Base-by-base conservation (phyloP, 2,113 vertebrate genomes). In the Cisticola juncidis region DNA sequence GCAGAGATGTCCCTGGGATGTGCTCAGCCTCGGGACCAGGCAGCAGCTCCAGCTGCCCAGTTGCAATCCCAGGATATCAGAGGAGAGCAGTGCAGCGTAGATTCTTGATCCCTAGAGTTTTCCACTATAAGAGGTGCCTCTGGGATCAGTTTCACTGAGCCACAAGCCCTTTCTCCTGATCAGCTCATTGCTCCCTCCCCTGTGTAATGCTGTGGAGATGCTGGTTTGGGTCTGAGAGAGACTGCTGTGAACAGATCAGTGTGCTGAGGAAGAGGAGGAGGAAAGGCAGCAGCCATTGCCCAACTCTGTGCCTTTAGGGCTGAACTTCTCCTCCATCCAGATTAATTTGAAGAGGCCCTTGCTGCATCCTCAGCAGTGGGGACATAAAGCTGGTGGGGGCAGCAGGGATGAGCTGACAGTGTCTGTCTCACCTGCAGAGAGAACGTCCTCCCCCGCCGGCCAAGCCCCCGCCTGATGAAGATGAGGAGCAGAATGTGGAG, bases 391-490 rank as follows among this genome's bases (percentile, higher is more conserved):
- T 65, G 90, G 56, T 35, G 78, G 65, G 23, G 38, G 54, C 48
- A 54, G 50, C 26, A 80, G 62, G 68, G 79, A 13, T 1, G 6
- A 60, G 65, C 21, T 97, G 86, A 97, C 11, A 3, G 17, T 45
- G 68, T 12, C 45, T 76, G 92, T 94, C 44, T 89, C 11, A 93
- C 78, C 84, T 61, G 3, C 97, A 99, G 98, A 99, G 98, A 94
- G 99, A 99, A 40, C 98, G 98, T 5, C 97, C 97, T 6, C 98
- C 98, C 3, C 98, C 98, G 10, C 97, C 98, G 3, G 98, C 98
- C 77, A 99, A 99, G 90, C 97, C 98, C 5, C 98, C 98, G 0
- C 98, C 98, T 1, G 98, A 98, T 66, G 98, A 98, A 57, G 99
- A 99, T 56, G 99, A 99, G 38, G 98, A 99, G 56, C 96, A 33